Evolutionary conservation across 2,113 vertebrate species (phyloP).

Genomic region (Boulengeromyrus knoepffleri): DNA sequence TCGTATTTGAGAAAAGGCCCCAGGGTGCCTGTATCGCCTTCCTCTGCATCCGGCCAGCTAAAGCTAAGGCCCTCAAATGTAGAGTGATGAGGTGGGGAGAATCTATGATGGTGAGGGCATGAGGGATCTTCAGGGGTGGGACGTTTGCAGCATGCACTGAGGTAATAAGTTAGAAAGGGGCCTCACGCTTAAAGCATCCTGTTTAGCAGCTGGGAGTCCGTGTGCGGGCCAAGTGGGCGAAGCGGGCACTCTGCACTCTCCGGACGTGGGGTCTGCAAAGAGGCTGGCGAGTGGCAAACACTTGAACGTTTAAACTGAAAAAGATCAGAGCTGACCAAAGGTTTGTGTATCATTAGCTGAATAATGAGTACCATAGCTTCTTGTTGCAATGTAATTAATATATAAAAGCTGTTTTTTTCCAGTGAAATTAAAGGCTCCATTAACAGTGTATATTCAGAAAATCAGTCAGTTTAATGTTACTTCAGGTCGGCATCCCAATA

Average conservation of each 20-base stretch:
- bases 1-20: neutral
- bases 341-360: neutral
- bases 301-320: neutral
- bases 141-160: neutral
- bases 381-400: neutral
- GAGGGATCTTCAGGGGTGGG: neutral
- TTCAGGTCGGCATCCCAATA: constrained; percentile 13
- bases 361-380: neutral
- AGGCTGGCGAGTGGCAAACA: neutral
- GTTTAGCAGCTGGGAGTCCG: neutral
- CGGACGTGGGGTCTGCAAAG: neutral
- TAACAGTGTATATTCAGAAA: constrained; percentile 25
- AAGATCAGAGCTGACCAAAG: neutral
- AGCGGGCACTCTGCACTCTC: neutral
- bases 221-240: neutral
- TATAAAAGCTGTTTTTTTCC: neutral
- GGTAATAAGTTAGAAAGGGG: neutral
- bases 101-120: neutral
- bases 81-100: neutral
- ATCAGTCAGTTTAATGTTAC: constrained; percentile 22
- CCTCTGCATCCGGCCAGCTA: neutral
- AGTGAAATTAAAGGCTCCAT: neutral
- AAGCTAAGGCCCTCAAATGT: neutral
- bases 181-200: neutral
- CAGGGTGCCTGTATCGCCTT: neutral